Base-by-base conservation (phyloP, 37 sponge, comb jelly and placozoan species). In the Bolinopsis microptera region DNA sequence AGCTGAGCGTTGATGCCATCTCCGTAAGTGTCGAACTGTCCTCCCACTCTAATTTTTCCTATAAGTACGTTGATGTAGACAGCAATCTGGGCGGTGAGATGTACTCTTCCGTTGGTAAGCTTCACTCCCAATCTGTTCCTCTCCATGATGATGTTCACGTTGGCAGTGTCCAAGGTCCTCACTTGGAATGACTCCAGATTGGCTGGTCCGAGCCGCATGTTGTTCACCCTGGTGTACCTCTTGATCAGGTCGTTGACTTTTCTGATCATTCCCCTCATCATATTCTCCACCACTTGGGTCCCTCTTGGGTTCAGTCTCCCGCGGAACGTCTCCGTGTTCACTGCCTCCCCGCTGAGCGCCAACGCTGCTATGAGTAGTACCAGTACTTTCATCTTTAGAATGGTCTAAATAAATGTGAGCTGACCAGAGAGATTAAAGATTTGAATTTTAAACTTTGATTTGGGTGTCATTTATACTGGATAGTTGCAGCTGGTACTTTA, bases 21-120 rank as follows among this genome's bases (percentile, higher is more conserved):
- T 24, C 75, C 75, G 75, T 72, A 72, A 28, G 75, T 72, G 18
- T 72, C 75, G 75, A 72, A 72, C 75, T 72, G 75, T 72, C 75
- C 75, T 24, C 22, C 75, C 3, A 72, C 75, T 28, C 31, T 72
- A n/a, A 72, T 72, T 3, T 21, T n/a, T 2, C 75, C 75, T 3
- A 72, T 24, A 21, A 72, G 31, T 8, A 72, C 26, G 75, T n/a
- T n/a, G 75, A 72, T 72, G 31, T 72, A 72, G 31, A 72, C 75
- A 28, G 75, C 75, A 8, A 72, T 3, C 31, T 72, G 26, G 75
- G 75, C 75, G 26, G 75, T 72, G 5, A 72, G 75, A 28, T 72
- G 75, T 30, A 72, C 75, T 24, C 75, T 8, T 30, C 31, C 75
- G 31, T 72, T 72, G 75, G 5, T 72, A n/a, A 72, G n/a, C 31